Base-by-base conservation (phyloP, 2,113 vertebrate genomes). In the Eulemur rufifrons region DNA sequence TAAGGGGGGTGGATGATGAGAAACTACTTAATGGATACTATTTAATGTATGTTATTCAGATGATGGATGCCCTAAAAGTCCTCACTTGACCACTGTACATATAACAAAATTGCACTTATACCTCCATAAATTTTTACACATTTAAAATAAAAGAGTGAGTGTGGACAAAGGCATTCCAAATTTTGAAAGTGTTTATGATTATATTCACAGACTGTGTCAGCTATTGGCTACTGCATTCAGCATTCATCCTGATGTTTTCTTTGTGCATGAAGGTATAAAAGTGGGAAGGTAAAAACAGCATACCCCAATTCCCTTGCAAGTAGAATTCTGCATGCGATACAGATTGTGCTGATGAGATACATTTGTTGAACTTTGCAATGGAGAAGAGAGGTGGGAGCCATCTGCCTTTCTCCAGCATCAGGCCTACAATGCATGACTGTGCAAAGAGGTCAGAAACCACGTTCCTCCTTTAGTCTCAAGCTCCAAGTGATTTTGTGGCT, bases 381-480 rank as follows among this genome's bases (percentile, higher is more conserved):
- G 8, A 68, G 25, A 47, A 17, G 39, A 82, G 6, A 25, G 2
- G 3, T 17, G 56, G 42, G 11, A 39, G 14, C 12, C 32, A 21
- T 5, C 29, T 66, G 3, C 56, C 32, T 74, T 8, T 52, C 66
- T 34, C 61, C 13, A 23, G 1, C 37, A 32, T 42, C 32, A 29
- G 5, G 27, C 20, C 29, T 27, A 15, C 13, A 23, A 82, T 5
- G 8, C 20, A 7, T 34, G 10, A 25, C 23, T 37, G 18, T 8
- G 42, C 39, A 34, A 42, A 52, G 9, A 15, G 3, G 2, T 3
- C 11, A 17, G 3, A 42, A 2, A 4, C 54, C 21, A 50, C 2
- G 0, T 5, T 6, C 2, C 8, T 18, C 9, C 39, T 4, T 27
- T 15, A 2, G 5, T 42, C 17, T 54, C 15, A 29, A 18, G 6